A percentile compares a stretch with the other conserved stretches of the same genome.
Evolutionary conservation across 2,888 invertebrate genomes (phyloP).

Genomic region (Ellobium chinense): DNA sequence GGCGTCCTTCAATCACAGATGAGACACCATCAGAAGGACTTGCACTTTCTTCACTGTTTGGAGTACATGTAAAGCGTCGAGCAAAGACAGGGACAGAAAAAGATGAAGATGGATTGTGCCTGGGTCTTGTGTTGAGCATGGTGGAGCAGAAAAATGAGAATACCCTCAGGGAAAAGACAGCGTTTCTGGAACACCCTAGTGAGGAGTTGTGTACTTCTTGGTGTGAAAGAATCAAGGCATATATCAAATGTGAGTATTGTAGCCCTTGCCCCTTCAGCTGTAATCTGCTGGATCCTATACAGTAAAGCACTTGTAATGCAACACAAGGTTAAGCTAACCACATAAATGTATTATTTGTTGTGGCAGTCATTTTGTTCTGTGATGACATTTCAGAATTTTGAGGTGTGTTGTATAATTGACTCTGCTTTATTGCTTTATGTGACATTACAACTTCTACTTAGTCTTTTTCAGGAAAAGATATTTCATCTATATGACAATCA

Average conservation of each 20-base stretch:
- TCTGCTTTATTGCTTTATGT: too few species aligned
- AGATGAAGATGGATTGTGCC: constrained; percentile 62
- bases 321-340: too few species aligned
- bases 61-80: constrained; percentile 61
- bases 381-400: too few species aligned
- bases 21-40: constrained; percentile 42
- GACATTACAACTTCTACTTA: too few species aligned
- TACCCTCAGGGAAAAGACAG: constrained; percentile 56
- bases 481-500: too few species aligned
- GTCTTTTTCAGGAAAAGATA: too few species aligned
- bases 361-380: too few species aligned
- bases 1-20: constrained; percentile 42
- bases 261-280: too few species aligned
- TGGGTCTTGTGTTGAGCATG: constrained; percentile 53
- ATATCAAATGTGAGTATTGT: constrained; percentile 59
- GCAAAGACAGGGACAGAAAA: constrained; percentile 51
- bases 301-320: too few species aligned
- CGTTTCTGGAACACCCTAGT: constrained; percentile 70
- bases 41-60: constrained; percentile 57
- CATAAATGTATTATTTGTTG: too few species aligned
- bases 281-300: too few species aligned
- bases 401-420: too few species aligned
- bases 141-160: constrained; percentile 59
- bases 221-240: constrained; percentile 57
- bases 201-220: constrained; percentile 64